Conservation (phyloP, 2,797 vertebrate species). For the Xerus rutilus region DNA sequence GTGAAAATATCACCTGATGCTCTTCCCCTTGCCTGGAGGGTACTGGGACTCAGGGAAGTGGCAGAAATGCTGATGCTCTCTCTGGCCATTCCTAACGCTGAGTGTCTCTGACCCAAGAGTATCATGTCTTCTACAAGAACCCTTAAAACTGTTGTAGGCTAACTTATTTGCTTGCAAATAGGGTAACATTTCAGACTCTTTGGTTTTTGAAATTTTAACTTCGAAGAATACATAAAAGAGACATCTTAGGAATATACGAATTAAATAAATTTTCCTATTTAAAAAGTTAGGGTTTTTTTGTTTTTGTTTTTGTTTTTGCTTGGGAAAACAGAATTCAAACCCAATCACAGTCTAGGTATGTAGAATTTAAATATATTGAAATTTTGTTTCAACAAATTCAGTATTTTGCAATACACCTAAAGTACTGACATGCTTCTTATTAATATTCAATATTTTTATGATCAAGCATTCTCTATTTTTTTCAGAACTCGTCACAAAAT, state of each 20-base stretch:
- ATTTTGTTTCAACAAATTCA: conserved; percentile 30
- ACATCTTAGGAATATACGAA: background rate
- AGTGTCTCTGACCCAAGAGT: background rate
- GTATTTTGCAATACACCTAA: background rate
- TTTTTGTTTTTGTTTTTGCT: too few species aligned
- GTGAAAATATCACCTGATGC: background rate
- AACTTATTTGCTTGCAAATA: conserved; percentile 1
- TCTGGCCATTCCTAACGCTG: background rate
- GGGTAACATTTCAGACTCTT: background rate
- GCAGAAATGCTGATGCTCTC: background rate
- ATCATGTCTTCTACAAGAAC: background rate
- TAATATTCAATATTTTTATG: conserved; percentile 22
- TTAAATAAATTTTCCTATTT: conserved; percentile 7
- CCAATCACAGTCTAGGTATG: background rate
- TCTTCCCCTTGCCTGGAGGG: background rate
- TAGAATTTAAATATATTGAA: conserved; percentile 50
- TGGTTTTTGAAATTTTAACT: background rate
- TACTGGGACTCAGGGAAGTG: background rate
- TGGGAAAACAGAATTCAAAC: conserved; percentile 19
- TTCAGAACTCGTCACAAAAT: background rate
- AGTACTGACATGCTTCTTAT: background rate
- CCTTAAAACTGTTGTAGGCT: conserved; percentile 13
- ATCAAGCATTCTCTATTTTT: background rate
- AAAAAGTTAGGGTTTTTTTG: background rate
- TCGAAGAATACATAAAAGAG: background rate